Base-by-base conservation (phyloP, 2,113 vertebrate genomes). In the Saiga tatarica region DNA sequence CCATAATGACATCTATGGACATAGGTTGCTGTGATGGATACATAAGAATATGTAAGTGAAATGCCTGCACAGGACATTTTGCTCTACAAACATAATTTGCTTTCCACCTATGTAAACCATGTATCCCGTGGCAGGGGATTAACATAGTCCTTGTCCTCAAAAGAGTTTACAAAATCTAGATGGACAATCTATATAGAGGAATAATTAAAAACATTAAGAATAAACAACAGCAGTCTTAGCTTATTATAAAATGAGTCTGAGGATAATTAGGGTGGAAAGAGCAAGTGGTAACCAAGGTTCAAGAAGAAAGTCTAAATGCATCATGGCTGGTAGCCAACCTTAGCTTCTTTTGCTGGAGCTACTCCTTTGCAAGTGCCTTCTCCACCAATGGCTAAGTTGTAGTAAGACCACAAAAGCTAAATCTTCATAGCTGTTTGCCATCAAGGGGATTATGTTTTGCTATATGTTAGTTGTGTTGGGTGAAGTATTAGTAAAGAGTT, bases 401-500 rank as follows among this genome's bases (percentile, higher is more conserved):
- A 91, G 82, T 14, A 16, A 83, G 82, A 76, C 16, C 50, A 89
- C 13, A 57, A 47, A 85, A 97, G 47, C 25, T 39, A 60, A 87
- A 45, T 88, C 39, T 92, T 82, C 9, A 52, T 36, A 78, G 15
- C 47, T 64, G 7, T 28, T 84, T 95, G 87, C 17, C 89, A 33
- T 42, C 71, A 74, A 96, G 26, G 62, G 52, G 25, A 91, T 84
- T 83, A 89, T 47, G 21, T 71, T 96, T 83, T 87, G 19, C 39
- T 89, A 23, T 82, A 50, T 50, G n/a, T 92, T 90, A 26, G 13
- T 62, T 85, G 13, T 89, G 50, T 85, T 83, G n/a, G 11, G 78
- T 76, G 90, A 97, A 89, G 59, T 79, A 91, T 96, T 87, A 91
- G 52, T 89, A 91, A 98, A 97, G 95, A 97, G 97, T 98, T 97